Conservation (phyloP, 2,888 invertebrate genomes). For the Andrena minutula region DNA sequence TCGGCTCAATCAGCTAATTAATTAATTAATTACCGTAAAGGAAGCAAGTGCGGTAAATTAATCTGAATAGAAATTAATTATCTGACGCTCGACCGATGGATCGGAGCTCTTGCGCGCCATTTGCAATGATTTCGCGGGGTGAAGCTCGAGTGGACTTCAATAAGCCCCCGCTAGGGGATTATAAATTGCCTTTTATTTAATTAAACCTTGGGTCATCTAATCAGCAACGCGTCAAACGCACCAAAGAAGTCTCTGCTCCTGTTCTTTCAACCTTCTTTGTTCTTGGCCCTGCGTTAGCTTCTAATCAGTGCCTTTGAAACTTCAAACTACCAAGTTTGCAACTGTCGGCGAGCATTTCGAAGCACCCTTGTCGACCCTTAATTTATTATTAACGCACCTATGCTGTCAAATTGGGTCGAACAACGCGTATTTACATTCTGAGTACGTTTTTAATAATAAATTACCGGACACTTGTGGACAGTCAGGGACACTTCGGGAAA, state of each 20-base stretch:
- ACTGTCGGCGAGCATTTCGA: background rate
- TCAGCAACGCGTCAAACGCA: background rate
- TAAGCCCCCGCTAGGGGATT: background rate
- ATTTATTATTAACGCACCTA: too few species aligned
- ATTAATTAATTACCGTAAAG: constrained; percentile 30
- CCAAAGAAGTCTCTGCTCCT: background rate
- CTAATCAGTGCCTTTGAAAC: background rate
- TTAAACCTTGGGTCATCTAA: background rate
- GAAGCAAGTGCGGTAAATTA: constrained; percentile 24
- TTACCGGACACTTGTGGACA: too few species aligned
- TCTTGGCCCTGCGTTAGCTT: background rate
- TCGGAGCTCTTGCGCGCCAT: background rate
- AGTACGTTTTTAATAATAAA: too few species aligned
- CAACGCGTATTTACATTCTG: too few species aligned
- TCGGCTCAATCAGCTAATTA: constrained; percentile 15
- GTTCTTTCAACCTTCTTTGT: background rate
- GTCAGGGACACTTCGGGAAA: too few species aligned
- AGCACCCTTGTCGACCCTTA: background rate
- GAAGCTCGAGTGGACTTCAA: constrained; percentile 10
- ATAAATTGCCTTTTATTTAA: constrained; percentile 8
- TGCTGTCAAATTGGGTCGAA: too few species aligned
- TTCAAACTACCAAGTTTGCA: too few species aligned
- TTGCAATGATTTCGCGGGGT: constrained; percentile 23
- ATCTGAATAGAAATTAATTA: constrained; percentile 44
- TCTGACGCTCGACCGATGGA: constrained; percentile 20